Base-by-base conservation (phyloP, 2,797 vertebrate genomes). In the Melanotaenia nigrans region DNA sequence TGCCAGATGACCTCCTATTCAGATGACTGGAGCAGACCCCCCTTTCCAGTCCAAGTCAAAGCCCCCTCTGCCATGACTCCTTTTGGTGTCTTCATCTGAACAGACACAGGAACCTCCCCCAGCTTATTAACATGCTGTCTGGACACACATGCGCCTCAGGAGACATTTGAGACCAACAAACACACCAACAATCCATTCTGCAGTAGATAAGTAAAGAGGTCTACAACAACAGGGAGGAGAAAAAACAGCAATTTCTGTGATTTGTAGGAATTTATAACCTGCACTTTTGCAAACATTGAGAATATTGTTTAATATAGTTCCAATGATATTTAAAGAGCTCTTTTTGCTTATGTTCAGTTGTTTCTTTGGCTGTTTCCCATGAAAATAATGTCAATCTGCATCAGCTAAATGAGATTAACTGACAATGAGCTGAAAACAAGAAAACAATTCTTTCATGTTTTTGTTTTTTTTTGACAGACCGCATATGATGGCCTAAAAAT, bases 1-100 rank as follows among this genome's bases (percentile, higher is more conserved):
- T 18, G 36, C 42, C 45, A 60, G 66, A 24, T 76, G 65, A 65
- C 56, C 58, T 78, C 24, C 56, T 65, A 55, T 59, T 45, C n/a
- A 68, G 42, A 63, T 57, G 13, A 65, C 53, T 67, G 58, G 40
- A 72, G 40, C 47, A 38, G 12, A 60, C 60, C 47, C 35, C 45
- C 32, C 65, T 67, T 72, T 55, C 53, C 61, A 20, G 30, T 66
- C 33, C 75, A 69, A 47, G 53, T 38, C 10, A 7, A 61, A 24
- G 32, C 25, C 40, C 16, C 47, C 68, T 74, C 58, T 45, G 42
- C 59, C 22, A 63, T 8, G 3, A 69, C 75, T 62, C 25, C 30
- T 66, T 70, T 62, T 66, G 53, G 40, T 30, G 16, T 68, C 59
- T 25, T 58, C 49, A 22, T 61, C 58, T 65, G 20, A 53, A 36